A percentile compares a stretch with the other conserved stretches of the same genome.
phyloP scores from a whole-genome alignment of 2,888 invertebrate species.

The Troides oblongomaculatus region DNA sequence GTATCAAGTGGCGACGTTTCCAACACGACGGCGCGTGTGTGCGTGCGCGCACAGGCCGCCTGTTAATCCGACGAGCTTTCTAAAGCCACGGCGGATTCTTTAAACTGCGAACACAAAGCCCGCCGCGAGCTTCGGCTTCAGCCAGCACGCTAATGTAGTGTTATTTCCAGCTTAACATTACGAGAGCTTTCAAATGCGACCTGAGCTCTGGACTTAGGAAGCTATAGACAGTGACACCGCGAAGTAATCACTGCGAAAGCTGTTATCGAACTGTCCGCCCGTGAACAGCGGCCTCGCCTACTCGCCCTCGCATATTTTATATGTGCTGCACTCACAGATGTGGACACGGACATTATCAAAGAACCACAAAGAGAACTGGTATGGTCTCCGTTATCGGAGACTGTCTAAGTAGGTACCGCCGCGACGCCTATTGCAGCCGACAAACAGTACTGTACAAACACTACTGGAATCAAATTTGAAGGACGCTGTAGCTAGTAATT shows the following conservation, averaged over 20 bases:
- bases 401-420: too few relatives aligned
- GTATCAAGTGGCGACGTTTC: neutral
- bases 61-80: conserved; percentile 27
- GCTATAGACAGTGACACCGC: conserved; percentile 1
- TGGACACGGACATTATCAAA: too few relatives aligned
- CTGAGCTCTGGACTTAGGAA: neutral
- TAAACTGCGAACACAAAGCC: conserved; percentile 20
- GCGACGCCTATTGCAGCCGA: too few relatives aligned
- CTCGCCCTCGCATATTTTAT: too few relatives aligned
- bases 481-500: too few relatives aligned
- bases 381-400: too few relatives aligned
- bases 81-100: conserved; percentile 24
- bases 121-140: conserved; percentile 16
- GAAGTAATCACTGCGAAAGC: neutral
- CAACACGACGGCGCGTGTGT: too few relatives aligned
- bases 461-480: too few relatives aligned
- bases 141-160: conserved; percentile 14
- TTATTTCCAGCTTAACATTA: conserved; percentile 22
- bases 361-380: too few relatives aligned
- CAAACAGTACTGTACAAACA: too few relatives aligned
- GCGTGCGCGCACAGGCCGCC: conserved; percentile 4
- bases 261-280: neutral
- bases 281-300: too few relatives aligned
- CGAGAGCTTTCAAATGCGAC: conserved; percentile 10
- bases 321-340: too few relatives aligned